phyloP scores from a whole-genome alignment of 2,888 invertebrate genomes.

The Coenonympha arcania region DNA sequence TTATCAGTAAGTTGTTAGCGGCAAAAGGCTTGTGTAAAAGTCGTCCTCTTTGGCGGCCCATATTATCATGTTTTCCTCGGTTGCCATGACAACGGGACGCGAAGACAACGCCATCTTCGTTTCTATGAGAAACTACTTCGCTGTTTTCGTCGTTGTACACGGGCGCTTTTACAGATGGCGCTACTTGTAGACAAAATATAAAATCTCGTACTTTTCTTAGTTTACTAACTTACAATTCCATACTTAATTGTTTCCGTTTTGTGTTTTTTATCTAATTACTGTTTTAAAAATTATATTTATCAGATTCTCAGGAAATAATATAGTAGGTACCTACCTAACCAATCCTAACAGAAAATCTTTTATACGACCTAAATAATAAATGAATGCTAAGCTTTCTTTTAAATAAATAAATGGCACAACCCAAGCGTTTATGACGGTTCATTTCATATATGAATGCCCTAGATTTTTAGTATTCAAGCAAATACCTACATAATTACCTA shows the following conservation, averaged over 20 bases:
- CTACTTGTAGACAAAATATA: too few relatives aligned
- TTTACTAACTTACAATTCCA: too few relatives aligned
- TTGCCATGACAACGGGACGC: conserved; percentile 21
- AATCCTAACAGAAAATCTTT: too few relatives aligned
- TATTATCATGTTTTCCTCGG: neutral
- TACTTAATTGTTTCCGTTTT: too few relatives aligned
- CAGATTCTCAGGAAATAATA: too few relatives aligned
- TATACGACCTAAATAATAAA: too few relatives aligned
- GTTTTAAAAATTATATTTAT: too few relatives aligned
- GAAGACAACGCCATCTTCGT: conserved; percentile 19
- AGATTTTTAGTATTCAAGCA: neutral
- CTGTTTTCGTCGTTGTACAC: neutral
- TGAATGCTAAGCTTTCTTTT: too few relatives aligned
- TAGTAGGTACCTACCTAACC: too few relatives aligned
- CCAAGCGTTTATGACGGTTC: neutral
- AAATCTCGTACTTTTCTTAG: too few relatives aligned
- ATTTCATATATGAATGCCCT: neutral
- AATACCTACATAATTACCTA: neutral
- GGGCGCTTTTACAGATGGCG: neutral
- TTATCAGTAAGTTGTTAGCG: neutral
- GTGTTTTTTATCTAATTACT: too few relatives aligned
- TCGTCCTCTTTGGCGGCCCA: neutral
- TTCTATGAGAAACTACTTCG: conserved; percentile 11
- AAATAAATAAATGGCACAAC: too few relatives aligned
- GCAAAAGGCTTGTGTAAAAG: neutral